Evolutionary conservation across 2,888 invertebrate species (phyloP), one percentile per base, ranked within the genome.

Genomic region (Ornithoptera alexandrae): DNA sequence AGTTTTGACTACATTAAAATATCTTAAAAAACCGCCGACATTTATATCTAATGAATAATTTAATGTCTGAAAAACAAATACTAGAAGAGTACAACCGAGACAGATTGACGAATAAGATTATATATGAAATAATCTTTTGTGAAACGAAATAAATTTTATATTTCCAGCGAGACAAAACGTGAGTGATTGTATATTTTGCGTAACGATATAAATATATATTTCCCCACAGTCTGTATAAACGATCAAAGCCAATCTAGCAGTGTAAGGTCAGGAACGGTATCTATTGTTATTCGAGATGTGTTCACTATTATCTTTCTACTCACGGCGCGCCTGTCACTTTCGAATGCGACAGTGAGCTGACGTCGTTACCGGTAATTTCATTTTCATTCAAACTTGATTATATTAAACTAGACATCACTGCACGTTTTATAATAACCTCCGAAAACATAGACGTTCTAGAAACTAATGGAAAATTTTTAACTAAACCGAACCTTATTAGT

Each of bases 251-350:
- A 58, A 62, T 70, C 67, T 65, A 71, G 58, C 67, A 65, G 69
- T 75, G 76, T 81, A 83, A 85, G 85, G 84, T 84, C 84, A 82
- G 76, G 76, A 79, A 71, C 73, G 72, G 69, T 72, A 71, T 74
- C 76, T 69, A 81, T 87, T 88, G 81, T 80, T 84, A 89, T 88
- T 86, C 88, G 77, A 77, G 81, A 78, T 74, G 74, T 79, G 78
- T 75, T 73, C 74, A 74, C 75, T 72, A 77, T 87, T 83, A 76
- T 73, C 71, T 87, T 76, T 80, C 89, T 39, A 77, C 81, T 85
- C 90, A 89, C 89, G 86, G 75, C 81, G 65, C 76, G 79, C 73
- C 85, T 87, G 82, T 90, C 89, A 86, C 90, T 91, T 90, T 91
- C 87, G 80, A 85, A 84, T 78, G 78, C 83, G 80, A 81, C 78